These are phyloP conservation scores for Recurvirostra avosetta DNA, from an alignment of 2,113 vertebrate species.

Conservation along the genomic window DNA sequence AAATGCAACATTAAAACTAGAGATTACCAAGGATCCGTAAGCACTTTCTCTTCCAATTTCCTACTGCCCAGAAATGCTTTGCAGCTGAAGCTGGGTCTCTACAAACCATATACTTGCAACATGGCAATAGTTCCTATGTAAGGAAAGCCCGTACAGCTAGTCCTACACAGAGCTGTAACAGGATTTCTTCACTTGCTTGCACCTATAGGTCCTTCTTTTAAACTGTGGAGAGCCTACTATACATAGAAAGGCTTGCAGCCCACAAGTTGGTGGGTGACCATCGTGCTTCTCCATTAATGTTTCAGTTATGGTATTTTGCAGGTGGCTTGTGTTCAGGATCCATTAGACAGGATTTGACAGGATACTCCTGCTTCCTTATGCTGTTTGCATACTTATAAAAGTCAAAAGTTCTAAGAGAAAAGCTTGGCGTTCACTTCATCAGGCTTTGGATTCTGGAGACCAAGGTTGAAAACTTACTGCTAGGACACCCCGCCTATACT, in stretches of 20 bases:
- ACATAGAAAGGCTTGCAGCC: background rate
- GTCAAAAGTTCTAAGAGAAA: background rate
- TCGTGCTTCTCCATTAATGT: background rate
- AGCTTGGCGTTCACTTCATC: background rate
- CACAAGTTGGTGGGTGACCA: background rate
- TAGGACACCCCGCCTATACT: fast-evolving
- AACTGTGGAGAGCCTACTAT: background rate
- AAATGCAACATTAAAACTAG: background rate
- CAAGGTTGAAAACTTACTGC: background rate
- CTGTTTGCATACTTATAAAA: background rate
- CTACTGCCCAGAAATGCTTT: background rate
- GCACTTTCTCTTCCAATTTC: background rate
- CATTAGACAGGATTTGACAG: background rate
- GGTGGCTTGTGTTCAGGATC: background rate
- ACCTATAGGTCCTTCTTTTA: background rate
- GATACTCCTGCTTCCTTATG: background rate
- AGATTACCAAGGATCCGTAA: background rate
- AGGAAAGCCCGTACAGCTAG: background rate
- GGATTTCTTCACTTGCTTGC: background rate
- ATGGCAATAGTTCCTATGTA: background rate
- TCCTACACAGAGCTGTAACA: background rate
- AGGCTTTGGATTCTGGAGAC: background rate
- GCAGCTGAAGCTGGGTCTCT: background rate
- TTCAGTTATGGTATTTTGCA: background rate
- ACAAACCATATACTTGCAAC: background rate